Evolutionary conservation across 1,140 invertebrate species (phyloP), one percentile per base, ranked within the genome.

Genomic region (Planococcus citri): DNA sequence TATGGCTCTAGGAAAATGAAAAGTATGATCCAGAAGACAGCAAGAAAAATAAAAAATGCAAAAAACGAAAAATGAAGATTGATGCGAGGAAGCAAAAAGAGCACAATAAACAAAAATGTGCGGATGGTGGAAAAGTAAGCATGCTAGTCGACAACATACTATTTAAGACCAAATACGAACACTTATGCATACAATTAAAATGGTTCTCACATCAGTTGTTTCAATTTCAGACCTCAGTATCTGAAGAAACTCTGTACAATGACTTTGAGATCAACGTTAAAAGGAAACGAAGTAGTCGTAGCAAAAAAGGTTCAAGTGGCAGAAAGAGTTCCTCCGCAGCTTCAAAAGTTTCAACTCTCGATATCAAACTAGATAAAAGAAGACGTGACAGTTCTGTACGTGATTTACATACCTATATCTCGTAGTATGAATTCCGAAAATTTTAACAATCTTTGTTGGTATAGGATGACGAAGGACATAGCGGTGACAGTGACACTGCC

Each of bases 291-390:
- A 82, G 82, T 68, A 81, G 81, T 3, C 80, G 80, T 72, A 81
- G 79, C 71, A 82, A 85, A 37, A 77, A 78, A 3, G 89, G 88
- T 75, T 51, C 41, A 2, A 73, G 73, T 68, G 70, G 73, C 57
- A 73, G 75, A 24, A 78, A 78, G 69, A 72, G 38, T 27, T 27
- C 71, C 17, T 70, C 73, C 67, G 69, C 70, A 9, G 72, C 85
- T 0, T 86, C 87, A 0, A 93, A 93, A 80, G 92, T 95, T 71
- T 93, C 95, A 22, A 95, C 95, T 1, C 80, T 98, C 2, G 97
- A 97, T 80, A 97, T 98, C 71, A 95, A 93, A 81, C 85, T 94
- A 74, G 91, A 92, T 69, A 94, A 95, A 79, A 83, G 92, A 60
- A 94, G 92, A 80, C 85, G 91, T 69, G 90, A 88, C 22, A 93